These are phyloP conservation scores for Nyctibius grandis DNA, from an alignment of 2,797 vertebrate genomes.

Conservation along the genomic window DNA sequence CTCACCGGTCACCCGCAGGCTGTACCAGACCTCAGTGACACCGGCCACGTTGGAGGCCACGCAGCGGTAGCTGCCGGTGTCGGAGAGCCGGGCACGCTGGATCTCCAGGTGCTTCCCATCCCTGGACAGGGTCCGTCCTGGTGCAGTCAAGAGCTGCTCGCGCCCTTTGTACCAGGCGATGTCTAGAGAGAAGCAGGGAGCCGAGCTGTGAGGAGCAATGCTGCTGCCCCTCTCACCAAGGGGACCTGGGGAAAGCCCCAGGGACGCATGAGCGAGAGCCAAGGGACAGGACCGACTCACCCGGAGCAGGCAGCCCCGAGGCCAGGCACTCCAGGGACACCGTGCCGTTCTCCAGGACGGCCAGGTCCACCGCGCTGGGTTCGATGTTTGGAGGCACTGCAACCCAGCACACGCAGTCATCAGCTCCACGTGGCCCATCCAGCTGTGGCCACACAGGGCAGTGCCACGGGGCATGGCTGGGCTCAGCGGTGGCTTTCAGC, in stretches of 20 bases:
- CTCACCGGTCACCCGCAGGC: constrained; percentile 73
- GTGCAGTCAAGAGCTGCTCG: not conserved
- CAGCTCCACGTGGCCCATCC: fast-evolving
- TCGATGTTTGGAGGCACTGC: constrained; percentile 74
- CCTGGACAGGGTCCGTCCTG: not conserved
- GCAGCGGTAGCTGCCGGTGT: constrained; percentile 68
- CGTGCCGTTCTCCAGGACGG: constrained; percentile 43
- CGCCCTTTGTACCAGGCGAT: constrained; percentile 71
- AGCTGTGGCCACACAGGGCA: fast-evolving
- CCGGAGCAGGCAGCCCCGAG: constrained; percentile 67
- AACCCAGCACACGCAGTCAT: fast-evolving
- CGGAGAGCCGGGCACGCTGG: not conserved
- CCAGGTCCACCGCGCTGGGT: constrained; percentile 47
- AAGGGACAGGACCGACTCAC: not conserved
- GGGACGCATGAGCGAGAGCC: fast-evolving
- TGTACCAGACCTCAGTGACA: constrained; percentile 45
- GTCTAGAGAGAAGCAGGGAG: constrained; percentile 15
- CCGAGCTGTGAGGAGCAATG: fast-evolving
- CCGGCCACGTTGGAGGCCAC: constrained; percentile 67
- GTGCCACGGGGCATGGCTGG: fast-evolving
- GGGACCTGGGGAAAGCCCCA: not conserved
- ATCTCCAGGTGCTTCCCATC: constrained; percentile 59
- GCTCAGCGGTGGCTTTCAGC: fast-evolving
- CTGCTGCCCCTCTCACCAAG: not conserved
- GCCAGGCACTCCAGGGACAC: constrained; percentile 72